Base-by-base conservation (phyloP, 2,888 invertebrate genomes). In the Bugula neritina region DNA sequence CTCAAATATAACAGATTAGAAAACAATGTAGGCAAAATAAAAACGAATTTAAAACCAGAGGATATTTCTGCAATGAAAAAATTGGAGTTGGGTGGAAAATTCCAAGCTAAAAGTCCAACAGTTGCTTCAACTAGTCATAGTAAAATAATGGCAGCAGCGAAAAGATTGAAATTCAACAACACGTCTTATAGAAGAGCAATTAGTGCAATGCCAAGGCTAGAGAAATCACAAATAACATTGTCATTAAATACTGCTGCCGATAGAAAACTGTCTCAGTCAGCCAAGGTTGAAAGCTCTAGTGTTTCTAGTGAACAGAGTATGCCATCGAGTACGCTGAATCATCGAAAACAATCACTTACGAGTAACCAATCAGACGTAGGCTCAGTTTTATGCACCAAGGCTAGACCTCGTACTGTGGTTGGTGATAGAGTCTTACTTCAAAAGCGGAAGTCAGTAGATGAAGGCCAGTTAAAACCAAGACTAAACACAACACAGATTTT, bases 91-190 rank as follows among this genome's bases (percentile, higher is more conserved):
- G 73, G 77, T 35, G 80, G 80, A 3, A 77, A 77, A 69, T 72
- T 81, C 1, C 76, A 75, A 70, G 75, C 77, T 0, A 54, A 71
- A 21, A 69, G 72, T n/a, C 77, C 74, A 1, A 73, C 76, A 0
- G 74, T 77, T 29, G 76, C 77, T 63, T 71, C 78, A n/a, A 77
- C 77, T 21, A 76, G 77, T 54, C 76, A 78, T 1, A 43, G 78
- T 5, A 79, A 78, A 73, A 80, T 81, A 31, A 77, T 78, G 0
- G 78, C 79, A 0, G 80, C 81, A 1, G 77, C 77, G 21, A 75
- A 76, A 52, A 72, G 80, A 63, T 72, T 80, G 17, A 79, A 78
- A 71, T 73, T 79, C 17, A 71, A 74, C 31, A 29, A 27, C 31
- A 43, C 5, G 10, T 27, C 63, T 25, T 63, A 17, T 5, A 25